Conservation (phyloP, 2,113 vertebrate species). For the Syngnathus typhle region DNA sequence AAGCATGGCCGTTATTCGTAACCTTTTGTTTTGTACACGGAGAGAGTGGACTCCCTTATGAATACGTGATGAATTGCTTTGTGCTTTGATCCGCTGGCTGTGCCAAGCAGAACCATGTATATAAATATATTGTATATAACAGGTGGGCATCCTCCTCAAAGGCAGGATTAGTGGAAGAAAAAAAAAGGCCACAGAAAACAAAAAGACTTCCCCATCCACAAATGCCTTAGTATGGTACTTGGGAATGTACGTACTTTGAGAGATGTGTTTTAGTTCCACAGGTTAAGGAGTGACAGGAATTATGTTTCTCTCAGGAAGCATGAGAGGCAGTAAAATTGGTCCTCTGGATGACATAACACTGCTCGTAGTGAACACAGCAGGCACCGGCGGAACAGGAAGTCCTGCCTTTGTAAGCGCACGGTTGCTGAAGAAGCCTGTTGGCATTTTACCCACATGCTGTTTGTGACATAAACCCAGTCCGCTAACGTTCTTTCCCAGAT, state of each 20-base stretch:
- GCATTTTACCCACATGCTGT: slow-evolving; percentile 19
- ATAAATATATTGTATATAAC: slow-evolving; percentile 1
- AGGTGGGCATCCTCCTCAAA: slow-evolving; percentile 15
- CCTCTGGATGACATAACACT: slow-evolving; percentile 42
- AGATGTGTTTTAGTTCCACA: slow-evolving; percentile 41
- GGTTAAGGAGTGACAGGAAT: slow-evolving; percentile 69
- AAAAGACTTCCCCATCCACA: slow-evolving; percentile 18
- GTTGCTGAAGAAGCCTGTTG: slow-evolving; percentile 17
- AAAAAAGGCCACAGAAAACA: slow-evolving; percentile 26
- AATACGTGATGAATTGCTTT: slow-evolving; percentile 9
- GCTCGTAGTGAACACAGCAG: slow-evolving; percentile 17
- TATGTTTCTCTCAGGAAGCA: slow-evolving; percentile 37
- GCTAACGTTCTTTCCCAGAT: slow-evolving; percentile 29
- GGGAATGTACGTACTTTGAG: slow-evolving; percentile 47
- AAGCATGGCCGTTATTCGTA: neutral
- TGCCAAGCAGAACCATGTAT: slow-evolving; percentile 12
- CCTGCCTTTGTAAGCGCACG: slow-evolving; percentile 20
- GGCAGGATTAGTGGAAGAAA: slow-evolving; percentile 24
- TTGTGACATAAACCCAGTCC: slow-evolving; percentile 14
- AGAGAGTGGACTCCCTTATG: neutral
- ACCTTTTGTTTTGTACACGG: slow-evolving; percentile 9
- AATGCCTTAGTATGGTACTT: slow-evolving; percentile 48
- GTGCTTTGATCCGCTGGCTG: slow-evolving; percentile 33
- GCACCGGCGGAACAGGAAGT: neutral
- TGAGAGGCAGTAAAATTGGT: slow-evolving; percentile 36